Base-by-base conservation (phyloP, 1,140 invertebrate species). In the Oncopeltus fasciatus region DNA sequence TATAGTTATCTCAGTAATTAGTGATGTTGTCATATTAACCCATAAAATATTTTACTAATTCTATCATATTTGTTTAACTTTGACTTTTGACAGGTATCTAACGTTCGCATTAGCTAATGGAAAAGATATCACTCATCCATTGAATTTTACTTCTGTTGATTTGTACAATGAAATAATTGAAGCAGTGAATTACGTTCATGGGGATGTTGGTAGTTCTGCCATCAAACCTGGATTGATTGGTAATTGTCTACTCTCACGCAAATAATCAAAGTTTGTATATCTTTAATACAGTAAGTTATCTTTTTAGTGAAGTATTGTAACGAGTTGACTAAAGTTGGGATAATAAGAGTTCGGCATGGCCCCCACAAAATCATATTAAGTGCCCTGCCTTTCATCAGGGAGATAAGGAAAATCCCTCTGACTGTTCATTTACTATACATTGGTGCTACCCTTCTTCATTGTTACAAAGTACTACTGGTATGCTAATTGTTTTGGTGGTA, bases 401-500 rank as follows among this genome's bases (percentile, higher is more conserved):
- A 80, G 68, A 74, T 88, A 44, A 80, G 78, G 18, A 77, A 80
- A 31, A 74, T 80, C 61, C 70, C 74, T n/a, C 81, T 84, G 1
- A 74, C 70, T 53, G 68, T 87, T 29, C 79, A 78, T 58, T 86
- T 81, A 44, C 70, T 88, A 18, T 87, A 88, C 69, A 75, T 81
- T 1, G 85, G 86, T 49, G 86, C 85, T n/a, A 87, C 86, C 12
- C 74, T 90, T 24, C 85, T 81, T 71, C 83, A 88, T 59, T 87
- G 86, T 73, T 87, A 85, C 70, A 78, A 80, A 66, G 87, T 84
- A 70, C 80, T 88, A 53, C 73, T 72, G 68, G 76, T 78, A 70
- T 47, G 46, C n/a, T 28, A 47, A 38, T 8, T 38, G 5, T 14
- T 38, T 18, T 28, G 21, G 5, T 46, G 20, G 16, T 44, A 12